Base-by-base conservation (phyloP, 2,113 vertebrate genomes). In the Mus pahari region DNA sequence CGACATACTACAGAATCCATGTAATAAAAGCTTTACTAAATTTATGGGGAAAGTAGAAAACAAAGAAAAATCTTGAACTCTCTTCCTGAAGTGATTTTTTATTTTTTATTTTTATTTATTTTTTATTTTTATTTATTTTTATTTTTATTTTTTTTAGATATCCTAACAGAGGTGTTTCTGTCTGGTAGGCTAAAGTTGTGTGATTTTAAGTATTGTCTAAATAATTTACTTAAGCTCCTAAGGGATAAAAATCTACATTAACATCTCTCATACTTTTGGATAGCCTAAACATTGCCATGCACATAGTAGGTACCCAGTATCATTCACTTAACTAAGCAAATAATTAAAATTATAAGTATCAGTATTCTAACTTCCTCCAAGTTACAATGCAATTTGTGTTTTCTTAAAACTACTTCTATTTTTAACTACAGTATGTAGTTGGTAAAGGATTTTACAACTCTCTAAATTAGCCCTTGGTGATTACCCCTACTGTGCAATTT, bases 401-500 rank as follows among this genome's bases (percentile, higher is more conserved):
- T 98, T 97, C 96, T 96, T 96, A 89, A 97, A 81, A 97, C 87
- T 94, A 93, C 87, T 97, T 96, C 95, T 97, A 95, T 97, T 98
- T 98, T 97, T 97, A 98, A 97, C 95, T 96, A 90, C 66, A 93
- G 79, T 95, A 75, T 97, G 94, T 84, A 97, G 94, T 95, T 95
- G 95, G 97, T 94, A 92, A 93, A 98, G 92, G 93, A 96, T 95
- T 98, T 98, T 98, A 98, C 92, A 98, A 97, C 97, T 97, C 96
- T 98, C 94, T 98, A 98, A 98, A 98, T 98, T 98, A 98, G 97
- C 93, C 96, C 86, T 89, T 83, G 88, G 97, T 98, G 98, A 98
- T 98, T 98, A 98, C 86, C 94, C 96, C 96, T 97, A 98, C 97
- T 98, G 97, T 98, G 98, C 94, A 98, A 98, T 98, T 98, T 98